Evolutionary conservation across 2,113 vertebrate genomes (phyloP).

Genomic region (Alectura lathami): DNA sequence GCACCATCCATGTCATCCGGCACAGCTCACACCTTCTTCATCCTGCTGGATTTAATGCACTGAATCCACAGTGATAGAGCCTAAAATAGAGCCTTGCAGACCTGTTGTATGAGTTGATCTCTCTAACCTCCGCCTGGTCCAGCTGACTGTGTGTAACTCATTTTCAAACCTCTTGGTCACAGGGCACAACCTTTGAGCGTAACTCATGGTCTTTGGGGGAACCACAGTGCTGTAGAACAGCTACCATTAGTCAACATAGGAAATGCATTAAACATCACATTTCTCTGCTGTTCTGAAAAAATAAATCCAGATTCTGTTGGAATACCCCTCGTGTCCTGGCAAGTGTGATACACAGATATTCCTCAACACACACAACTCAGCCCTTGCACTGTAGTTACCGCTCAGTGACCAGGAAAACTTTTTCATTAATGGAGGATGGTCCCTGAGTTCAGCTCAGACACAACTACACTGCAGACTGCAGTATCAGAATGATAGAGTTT

Average conservation of each 20-base stretch:
- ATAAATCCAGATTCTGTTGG: neutral
- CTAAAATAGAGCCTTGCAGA: neutral
- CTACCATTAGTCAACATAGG: neutral
- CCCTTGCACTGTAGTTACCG: neutral
- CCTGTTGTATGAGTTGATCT: neutral
- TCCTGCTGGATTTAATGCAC: neutral
- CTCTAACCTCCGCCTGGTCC: neutral
- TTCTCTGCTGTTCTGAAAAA: neutral
- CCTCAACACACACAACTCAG: neutral
- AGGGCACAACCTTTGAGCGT: neutral
- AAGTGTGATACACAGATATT: neutral
- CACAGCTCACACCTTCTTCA: neutral
- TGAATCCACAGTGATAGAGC: neutral
- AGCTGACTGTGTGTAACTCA: neutral
- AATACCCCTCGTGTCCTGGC: neutral
- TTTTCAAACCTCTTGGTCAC: neutral
- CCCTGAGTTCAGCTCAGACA: neutral
- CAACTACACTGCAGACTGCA: neutral
- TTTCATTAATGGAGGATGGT: rapidly evolving
- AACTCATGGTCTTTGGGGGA: neutral
- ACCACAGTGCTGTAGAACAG: neutral
- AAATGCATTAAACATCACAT: neutral
- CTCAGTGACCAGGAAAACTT: neutral
- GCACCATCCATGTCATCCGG: neutral
- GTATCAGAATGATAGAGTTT: neutral